These are phyloP conservation scores for Apantesis nais DNA, from an alignment of 2,888 invertebrate species.

Conservation along the genomic window DNA sequence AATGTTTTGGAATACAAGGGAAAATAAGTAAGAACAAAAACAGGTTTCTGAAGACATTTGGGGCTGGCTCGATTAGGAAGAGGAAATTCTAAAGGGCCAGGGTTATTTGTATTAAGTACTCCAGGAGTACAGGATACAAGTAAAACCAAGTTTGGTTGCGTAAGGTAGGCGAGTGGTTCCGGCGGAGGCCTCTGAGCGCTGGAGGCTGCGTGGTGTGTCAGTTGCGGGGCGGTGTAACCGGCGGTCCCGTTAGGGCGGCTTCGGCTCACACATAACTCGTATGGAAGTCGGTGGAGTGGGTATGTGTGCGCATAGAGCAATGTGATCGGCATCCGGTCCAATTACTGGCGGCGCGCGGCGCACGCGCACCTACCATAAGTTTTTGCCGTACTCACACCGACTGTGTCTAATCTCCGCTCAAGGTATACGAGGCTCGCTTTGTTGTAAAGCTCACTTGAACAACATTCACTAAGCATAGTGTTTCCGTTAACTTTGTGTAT, in stretches of 20 bases:
- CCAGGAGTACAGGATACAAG: background rate
- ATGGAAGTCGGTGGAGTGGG: slow-evolving; percentile 23
- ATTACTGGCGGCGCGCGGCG: slow-evolving; percentile 33
- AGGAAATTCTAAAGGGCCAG: background rate
- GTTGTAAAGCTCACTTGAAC: background rate
- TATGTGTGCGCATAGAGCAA: slow-evolving; percentile 8
- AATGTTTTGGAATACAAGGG: background rate
- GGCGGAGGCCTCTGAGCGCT: background rate
- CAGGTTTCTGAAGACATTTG: too few species aligned
- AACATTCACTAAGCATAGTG: background rate
- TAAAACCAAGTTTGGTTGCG: background rate
- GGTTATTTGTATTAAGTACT: background rate
- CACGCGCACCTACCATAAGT: slow-evolving; percentile 34
- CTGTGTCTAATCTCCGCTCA: slow-evolving; percentile 11
- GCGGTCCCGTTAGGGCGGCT: slow-evolving; percentile 36
- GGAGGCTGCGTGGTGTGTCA: slow-evolving; percentile 11
- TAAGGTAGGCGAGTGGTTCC: background rate
- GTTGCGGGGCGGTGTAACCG: slow-evolving; percentile 12
- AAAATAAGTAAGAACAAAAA: background rate
- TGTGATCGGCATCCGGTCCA: slow-evolving; percentile 45
- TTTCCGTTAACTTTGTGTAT: background rate
- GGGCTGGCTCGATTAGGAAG: background rate
- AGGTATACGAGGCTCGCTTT: background rate
- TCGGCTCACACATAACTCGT: slow-evolving; percentile 21
- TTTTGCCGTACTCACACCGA: slow-evolving; percentile 30